These are phyloP conservation scores for Microplitis manilae DNA, from an alignment of 2,888 invertebrate species.

Conservation along the genomic window DNA sequence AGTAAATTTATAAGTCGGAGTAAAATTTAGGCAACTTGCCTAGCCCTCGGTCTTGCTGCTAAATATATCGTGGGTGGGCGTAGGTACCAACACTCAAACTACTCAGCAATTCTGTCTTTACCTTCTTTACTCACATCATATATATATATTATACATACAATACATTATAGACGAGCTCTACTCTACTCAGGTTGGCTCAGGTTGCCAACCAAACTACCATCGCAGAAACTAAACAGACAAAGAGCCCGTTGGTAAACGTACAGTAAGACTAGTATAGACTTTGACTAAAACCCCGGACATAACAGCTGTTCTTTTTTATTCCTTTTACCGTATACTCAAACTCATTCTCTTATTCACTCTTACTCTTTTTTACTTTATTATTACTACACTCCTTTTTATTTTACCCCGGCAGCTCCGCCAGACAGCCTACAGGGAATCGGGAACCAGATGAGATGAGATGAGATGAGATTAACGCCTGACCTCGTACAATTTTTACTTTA, in stretches of 20 bases:
- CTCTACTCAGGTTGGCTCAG: background rate
- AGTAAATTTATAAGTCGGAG: no score
- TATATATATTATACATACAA: background rate
- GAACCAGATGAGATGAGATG: slow-evolving; percentile 1
- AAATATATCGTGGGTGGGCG: no score
- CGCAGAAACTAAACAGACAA: background rate
- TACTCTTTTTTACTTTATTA: background rate
- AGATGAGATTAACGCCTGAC: slow-evolving; percentile 1
- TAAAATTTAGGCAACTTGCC: no score
- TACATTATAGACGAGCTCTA: background rate
- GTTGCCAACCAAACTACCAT: background rate
- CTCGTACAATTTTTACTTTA: background rate
- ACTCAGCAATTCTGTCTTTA: no score
- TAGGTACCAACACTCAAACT: no score
- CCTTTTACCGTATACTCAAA: background rate
- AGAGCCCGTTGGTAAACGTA: background rate
- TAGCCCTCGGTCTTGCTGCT: no score
- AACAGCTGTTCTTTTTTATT: background rate
- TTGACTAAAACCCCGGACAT: background rate
- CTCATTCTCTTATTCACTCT: background rate
- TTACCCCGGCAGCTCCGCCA: background rate
- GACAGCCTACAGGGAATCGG: background rate
- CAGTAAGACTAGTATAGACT: background rate
- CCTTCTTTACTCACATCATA: no score
- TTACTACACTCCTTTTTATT: background rate